Evolutionary conservation across 1,140 invertebrate genomes (phyloP).

Genomic region (Pseudomyrmex flavicornis): DNA sequence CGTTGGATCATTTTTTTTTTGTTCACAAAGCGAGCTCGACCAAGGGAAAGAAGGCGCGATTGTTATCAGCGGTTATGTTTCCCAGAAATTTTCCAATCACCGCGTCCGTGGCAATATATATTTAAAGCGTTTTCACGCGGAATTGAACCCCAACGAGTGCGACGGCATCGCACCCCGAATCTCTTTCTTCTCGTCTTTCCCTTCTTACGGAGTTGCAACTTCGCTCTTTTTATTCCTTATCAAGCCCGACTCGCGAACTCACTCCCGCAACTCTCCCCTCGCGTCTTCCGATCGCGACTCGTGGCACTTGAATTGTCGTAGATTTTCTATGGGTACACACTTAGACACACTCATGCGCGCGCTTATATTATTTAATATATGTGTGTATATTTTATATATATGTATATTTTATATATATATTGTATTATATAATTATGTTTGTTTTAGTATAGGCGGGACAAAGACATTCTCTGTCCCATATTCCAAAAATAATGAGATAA

Average conservation of each 20-base stretch:
- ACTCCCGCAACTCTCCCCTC: constrained; percentile 6
- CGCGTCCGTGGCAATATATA: constrained; percentile 36
- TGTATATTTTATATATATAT: too few species aligned
- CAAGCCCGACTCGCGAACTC: background rate
- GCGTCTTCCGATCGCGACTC: constrained; percentile 56
- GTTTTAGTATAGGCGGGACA: too few species aligned
- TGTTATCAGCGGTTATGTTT: background rate
- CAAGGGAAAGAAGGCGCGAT: background rate
- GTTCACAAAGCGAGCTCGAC: background rate
- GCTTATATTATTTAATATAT: too few species aligned
- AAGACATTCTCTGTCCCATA: too few species aligned
- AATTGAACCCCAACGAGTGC: constrained; percentile 70
- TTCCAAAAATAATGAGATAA: too few species aligned
- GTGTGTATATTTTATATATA: too few species aligned
- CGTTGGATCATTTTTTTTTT: background rate
- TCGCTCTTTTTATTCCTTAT: constrained; percentile 32
- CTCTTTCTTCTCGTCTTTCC: background rate
- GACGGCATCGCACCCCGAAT: too few species aligned
- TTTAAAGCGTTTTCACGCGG: constrained; percentile 71
- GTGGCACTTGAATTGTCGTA: constrained; percentile 75
- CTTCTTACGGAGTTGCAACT: background rate
- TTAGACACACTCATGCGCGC: too few species aligned
- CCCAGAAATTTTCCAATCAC: constrained; percentile 14
- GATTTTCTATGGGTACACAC: constrained; percentile 75
- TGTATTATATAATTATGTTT: too few species aligned